phyloP scores from a whole-genome alignment of 2,113 vertebrate species.

The Leptocoma aspasia region DNA sequence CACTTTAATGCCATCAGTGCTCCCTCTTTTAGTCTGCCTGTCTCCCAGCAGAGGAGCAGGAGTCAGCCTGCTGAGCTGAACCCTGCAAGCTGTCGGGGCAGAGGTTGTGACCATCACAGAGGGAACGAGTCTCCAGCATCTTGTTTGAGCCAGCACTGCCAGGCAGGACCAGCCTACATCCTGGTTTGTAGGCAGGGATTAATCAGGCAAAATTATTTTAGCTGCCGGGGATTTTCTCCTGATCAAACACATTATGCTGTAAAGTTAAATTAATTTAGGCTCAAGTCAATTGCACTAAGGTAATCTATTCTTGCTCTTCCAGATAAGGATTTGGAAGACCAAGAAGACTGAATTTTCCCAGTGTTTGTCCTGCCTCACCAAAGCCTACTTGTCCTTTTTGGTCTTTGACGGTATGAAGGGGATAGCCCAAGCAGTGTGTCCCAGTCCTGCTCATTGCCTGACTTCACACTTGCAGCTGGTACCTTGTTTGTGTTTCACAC shows the following conservation, averaged over 20 bases:
- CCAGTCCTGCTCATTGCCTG: background rate
- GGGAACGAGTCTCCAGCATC: background rate
- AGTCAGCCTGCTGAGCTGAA: background rate
- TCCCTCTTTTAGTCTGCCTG: background rate
- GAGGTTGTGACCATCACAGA: background rate
- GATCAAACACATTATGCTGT: background rate
- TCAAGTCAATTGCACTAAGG: background rate
- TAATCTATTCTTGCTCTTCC: background rate
- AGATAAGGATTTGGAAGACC: background rate
- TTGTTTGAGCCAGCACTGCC: background rate
- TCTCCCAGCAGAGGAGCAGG: background rate
- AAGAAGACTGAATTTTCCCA: background rate
- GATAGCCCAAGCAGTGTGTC: background rate
- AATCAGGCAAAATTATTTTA: background rate
- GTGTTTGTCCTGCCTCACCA: background rate
- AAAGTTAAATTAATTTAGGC: background rate
- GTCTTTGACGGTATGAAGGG: background rate
- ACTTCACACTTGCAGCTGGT: background rate
- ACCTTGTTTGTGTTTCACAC: background rate
- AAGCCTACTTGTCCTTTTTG: background rate
- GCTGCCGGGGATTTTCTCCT: background rate
- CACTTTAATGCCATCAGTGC: background rate
- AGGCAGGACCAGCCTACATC: background rate
- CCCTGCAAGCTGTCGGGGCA: background rate
- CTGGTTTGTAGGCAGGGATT: background rate